Conservation (phyloP, 2,888 invertebrate genomes). For the Dexiosoma caninum region DNA sequence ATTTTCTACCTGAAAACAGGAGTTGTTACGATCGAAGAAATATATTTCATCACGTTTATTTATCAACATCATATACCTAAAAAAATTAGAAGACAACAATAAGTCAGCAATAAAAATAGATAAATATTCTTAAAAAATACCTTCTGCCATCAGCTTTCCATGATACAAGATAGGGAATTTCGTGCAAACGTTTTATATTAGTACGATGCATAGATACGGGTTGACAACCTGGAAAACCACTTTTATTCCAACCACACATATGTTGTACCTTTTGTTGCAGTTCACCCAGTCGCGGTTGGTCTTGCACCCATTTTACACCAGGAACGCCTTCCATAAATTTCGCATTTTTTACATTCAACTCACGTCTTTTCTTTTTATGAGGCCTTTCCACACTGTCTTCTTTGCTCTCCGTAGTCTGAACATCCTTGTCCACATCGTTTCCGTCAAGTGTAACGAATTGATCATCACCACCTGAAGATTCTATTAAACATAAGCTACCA, state of each 20-base stretch:
- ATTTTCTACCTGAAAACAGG: slow-evolving; percentile 90
- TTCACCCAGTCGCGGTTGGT: slow-evolving; percentile 80
- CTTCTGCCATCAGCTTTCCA: slow-evolving; percentile 99
- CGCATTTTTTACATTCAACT: slow-evolving; percentile 81
- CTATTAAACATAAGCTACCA: slow-evolving; percentile 61
- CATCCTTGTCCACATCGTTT: slow-evolving; percentile 40
- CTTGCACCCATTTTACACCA: slow-evolving; percentile 85
- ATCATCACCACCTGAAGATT: slow-evolving; percentile 59
- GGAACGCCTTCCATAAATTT: slow-evolving; percentile 92
- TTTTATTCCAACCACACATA: slow-evolving; percentile 88
- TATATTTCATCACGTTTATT: slow-evolving; percentile 90
- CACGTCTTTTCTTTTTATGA: slow-evolving; percentile 79
- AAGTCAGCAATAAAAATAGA: too few species aligned
- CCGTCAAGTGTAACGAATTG: slow-evolving; percentile 56
- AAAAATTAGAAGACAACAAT: too few species aligned
- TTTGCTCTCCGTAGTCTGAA: slow-evolving; percentile 1
- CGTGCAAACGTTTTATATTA: slow-evolving; percentile 86
- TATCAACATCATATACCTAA: slow-evolving; percentile 96
- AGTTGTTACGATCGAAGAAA: slow-evolving; percentile 96
- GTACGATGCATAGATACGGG: slow-evolving; percentile 96
- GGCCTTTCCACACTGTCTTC: slow-evolving; percentile 46
- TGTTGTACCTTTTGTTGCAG: slow-evolving; percentile 87
- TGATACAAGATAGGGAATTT: slow-evolving; percentile 95
- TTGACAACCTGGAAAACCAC: slow-evolving; percentile 96
- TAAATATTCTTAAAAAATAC: slow-evolving; percentile 77